Evolutionary conservation across 2,113 vertebrate genomes (phyloP).

Genomic region (Pedetes capensis): DNA sequence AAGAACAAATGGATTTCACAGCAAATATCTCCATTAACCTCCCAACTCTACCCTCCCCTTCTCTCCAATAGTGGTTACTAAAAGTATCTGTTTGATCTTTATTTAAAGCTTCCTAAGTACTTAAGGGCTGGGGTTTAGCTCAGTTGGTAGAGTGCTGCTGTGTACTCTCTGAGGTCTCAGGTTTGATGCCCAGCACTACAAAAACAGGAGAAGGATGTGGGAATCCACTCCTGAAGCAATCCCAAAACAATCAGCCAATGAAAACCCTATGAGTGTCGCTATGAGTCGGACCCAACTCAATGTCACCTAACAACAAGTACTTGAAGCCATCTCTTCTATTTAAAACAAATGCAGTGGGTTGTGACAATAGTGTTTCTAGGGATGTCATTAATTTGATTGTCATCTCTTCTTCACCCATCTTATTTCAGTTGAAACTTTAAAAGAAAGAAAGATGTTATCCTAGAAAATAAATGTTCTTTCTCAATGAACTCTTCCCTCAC

Average conservation of each 20-base stretch:
- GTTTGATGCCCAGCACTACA: too few species aligned
- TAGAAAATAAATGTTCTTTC: constrained; percentile 31
- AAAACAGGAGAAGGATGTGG: too few species aligned
- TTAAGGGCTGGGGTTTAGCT: too few species aligned
- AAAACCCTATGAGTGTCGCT: too few species aligned
- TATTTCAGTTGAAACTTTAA: constrained; percentile 27
- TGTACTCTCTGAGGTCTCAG: too few species aligned
- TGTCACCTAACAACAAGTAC: too few species aligned
- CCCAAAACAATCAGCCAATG: too few species aligned
- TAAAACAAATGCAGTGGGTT: background rate
- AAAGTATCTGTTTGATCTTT: background rate
- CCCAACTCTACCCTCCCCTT: too few species aligned
- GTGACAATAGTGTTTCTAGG: background rate
- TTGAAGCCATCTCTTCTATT: background rate
- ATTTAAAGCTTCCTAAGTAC: background rate
- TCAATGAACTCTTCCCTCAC: background rate
- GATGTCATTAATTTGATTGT: background rate
- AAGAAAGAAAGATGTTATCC: constrained; percentile 16
- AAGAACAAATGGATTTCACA: constrained; percentile 36
- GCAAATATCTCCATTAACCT: background rate
- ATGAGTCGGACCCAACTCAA: too few species aligned
- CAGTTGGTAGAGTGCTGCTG: too few species aligned
- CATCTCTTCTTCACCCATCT: background rate
- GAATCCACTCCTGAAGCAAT: too few species aligned
- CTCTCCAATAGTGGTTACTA: background rate